These are phyloP conservation scores for Meiosimyza platycephala DNA, from an alignment of 2,888 invertebrate genomes.

Conservation along the genomic window DNA sequence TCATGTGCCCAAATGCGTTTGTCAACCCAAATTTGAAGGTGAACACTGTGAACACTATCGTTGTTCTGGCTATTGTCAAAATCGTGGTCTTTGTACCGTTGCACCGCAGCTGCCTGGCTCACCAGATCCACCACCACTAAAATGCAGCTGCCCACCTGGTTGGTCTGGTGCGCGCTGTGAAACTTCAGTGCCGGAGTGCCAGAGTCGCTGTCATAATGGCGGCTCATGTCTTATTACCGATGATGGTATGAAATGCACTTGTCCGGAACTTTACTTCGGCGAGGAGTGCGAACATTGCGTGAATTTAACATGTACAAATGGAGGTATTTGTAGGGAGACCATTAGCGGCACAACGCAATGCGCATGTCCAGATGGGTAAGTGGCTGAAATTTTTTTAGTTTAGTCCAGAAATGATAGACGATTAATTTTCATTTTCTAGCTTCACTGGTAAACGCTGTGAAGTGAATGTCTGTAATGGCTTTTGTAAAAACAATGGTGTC, in stretches of 20 bases:
- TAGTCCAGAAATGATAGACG: slow-evolving; percentile 32
- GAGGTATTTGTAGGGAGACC: slow-evolving; percentile 71
- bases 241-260: slow-evolving; percentile 68
- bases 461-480: slow-evolving; percentile 70
- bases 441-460: slow-evolving; percentile 73
- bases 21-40: slow-evolving; percentile 75
- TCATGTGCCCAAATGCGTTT: slow-evolving; percentile 73
- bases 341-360: slow-evolving; percentile 68
- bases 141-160: slow-evolving; percentile 73
- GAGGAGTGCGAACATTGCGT: slow-evolving; percentile 72
- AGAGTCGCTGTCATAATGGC: slow-evolving; percentile 72
- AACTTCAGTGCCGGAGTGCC: slow-evolving; percentile 71
- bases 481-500: slow-evolving; percentile 71
- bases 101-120: slow-evolving; percentile 59
- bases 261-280: slow-evolving; percentile 70
- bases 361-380: slow-evolving; percentile 71
- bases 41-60: slow-evolving; percentile 76
- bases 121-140: slow-evolving; percentile 61
- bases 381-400: slow-evolving; percentile 54
- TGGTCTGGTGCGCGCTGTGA: slow-evolving; percentile 78
- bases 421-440: slow-evolving; percentile 40
- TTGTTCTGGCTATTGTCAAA: slow-evolving; percentile 77
- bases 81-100: slow-evolving; percentile 72
- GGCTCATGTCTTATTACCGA: slow-evolving; percentile 70
- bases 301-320: slow-evolving; percentile 72